These are phyloP conservation scores for Drosophila erecta DNA, from an alignment of 1,140 invertebrate genomes.

Conservation along the genomic window DNA sequence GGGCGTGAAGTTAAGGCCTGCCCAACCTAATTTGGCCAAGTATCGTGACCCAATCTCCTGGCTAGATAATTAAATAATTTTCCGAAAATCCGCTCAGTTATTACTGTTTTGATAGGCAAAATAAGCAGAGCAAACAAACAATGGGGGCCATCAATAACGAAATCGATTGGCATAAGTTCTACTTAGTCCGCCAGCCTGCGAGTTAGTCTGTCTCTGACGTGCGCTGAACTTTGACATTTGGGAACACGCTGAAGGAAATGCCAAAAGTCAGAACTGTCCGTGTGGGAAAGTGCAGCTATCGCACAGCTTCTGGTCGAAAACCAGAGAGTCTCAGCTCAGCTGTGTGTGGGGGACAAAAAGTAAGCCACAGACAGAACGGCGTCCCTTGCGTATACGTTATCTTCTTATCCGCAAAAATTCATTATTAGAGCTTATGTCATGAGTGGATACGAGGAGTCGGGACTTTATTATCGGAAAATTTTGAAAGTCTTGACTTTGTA, in stretches of 20 bases:
- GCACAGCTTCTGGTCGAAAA: conserved; percentile 31
- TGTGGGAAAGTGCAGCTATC: conserved; percentile 24
- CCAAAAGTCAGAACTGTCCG: conserved; percentile 54
- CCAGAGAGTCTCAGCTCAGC: background rate
- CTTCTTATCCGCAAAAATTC: conserved; percentile 26
- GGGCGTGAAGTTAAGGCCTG: conserved; percentile 23
- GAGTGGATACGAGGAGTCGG: background rate
- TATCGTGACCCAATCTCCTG: conserved; percentile 11
- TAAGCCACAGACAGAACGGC: conserved; percentile 50
- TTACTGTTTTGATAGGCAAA: conserved; percentile 29
- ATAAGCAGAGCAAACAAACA: conserved; percentile 34
- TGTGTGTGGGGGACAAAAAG: conserved; percentile 18
- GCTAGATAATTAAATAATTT: conserved; percentile 25
- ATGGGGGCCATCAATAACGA: conserved; percentile 48
- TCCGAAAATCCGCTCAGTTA: background rate
- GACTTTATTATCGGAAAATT: conserved; percentile 23
- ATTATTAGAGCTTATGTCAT: conserved; percentile 49
- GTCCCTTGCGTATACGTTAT: conserved; percentile 63
- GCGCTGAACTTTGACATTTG: conserved; percentile 72
- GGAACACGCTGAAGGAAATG: conserved; percentile 42
- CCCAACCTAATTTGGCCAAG: conserved; percentile 34
- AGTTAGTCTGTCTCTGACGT: conserved; percentile 23
- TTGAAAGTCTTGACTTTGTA: conserved; percentile 31
- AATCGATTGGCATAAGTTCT: conserved; percentile 26
- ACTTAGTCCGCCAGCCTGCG: conserved; percentile 14